Conservation (phyloP, 2,888 invertebrate species). For the Drosophila anceps region DNA sequence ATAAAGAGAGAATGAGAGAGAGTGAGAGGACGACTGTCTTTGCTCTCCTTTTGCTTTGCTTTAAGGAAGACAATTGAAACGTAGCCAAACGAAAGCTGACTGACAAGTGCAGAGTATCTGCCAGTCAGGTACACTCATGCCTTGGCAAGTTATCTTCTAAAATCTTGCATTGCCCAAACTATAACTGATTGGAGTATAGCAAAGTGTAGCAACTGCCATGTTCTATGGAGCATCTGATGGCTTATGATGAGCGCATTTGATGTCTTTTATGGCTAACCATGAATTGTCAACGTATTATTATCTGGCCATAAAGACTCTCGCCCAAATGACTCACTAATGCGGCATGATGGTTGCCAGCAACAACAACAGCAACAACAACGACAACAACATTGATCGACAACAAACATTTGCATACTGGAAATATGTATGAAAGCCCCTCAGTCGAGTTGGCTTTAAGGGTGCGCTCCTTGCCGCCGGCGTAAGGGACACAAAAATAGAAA, state of each 20-base stretch:
- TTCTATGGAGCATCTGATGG: background rate
- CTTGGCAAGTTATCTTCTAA: background rate
- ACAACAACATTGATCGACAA: constrained; percentile 49
- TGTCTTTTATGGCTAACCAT: constrained; percentile 4
- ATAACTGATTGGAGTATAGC: background rate
- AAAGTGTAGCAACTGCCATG: background rate
- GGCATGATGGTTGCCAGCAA: constrained; percentile 36
- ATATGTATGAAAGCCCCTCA: constrained; percentile 17
- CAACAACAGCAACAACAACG: constrained; percentile 21
- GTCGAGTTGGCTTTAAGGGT: constrained; percentile 22
- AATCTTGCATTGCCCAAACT: background rate
- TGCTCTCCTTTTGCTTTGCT: no score
- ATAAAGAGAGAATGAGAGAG: background rate
- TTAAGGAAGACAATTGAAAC: background rate
- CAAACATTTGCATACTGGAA: constrained; percentile 43
- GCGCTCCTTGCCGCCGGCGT: constrained; percentile 41
- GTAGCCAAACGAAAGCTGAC: background rate
- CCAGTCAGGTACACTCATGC: background rate
- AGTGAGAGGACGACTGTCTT: no score
- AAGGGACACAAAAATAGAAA: constrained; percentile 43
- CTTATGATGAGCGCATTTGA: constrained; percentile 9
- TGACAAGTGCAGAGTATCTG: background rate
- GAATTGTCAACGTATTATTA: constrained; percentile 16
- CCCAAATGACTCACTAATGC: constrained; percentile 41
- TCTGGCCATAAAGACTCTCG: constrained; percentile 13